phyloP scores from a whole-genome alignment of 1,140 invertebrate species.

The Drosophila ironensis region DNA sequence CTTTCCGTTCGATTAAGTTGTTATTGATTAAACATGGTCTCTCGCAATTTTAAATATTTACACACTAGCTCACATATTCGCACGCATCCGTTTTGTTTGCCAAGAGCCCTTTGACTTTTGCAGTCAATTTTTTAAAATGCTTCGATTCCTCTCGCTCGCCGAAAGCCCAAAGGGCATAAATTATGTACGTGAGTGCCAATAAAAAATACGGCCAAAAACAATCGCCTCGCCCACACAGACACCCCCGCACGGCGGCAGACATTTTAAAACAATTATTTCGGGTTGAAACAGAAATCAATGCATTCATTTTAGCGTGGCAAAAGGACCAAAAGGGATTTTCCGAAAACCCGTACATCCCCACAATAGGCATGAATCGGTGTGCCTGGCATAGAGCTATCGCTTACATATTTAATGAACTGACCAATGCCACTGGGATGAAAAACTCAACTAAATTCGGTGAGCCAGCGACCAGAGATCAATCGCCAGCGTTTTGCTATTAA shows the following conservation, averaged over 20 bases:
- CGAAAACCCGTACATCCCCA: slow-evolving; percentile 29
- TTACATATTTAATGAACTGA: slow-evolving; percentile 41
- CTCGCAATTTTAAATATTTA: not conserved
- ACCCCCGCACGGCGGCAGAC: slow-evolving; percentile 3
- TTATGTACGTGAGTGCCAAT: slow-evolving; percentile 8
- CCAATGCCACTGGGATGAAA: slow-evolving; percentile 8
- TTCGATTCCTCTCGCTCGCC: not conserved
- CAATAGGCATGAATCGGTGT: not conserved
- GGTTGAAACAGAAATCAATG: slow-evolving; percentile 16
- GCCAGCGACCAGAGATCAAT: slow-evolving; percentile 5
- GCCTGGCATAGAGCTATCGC: slow-evolving; percentile 10
- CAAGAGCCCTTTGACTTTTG: slow-evolving; percentile 1
- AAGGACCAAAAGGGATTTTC: slow-evolving; percentile 16
- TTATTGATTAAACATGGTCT: not conserved
- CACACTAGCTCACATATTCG: not conserved
- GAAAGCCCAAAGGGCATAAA: not conserved
- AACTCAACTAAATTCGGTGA: slow-evolving; percentile 20
- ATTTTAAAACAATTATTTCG: slow-evolving; percentile 54
- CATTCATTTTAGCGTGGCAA: slow-evolving; percentile 37
- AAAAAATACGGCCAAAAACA: slow-evolving; percentile 5
- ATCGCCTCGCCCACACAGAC: not conserved
- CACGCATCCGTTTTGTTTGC: not conserved
- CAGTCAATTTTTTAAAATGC: not conserved
- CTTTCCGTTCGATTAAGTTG: not conserved
- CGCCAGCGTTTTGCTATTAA: slow-evolving; percentile 1